Conservation (phyloP, 2,113 vertebrate species). For the Pseudolaguvia tuberculata region DNA sequence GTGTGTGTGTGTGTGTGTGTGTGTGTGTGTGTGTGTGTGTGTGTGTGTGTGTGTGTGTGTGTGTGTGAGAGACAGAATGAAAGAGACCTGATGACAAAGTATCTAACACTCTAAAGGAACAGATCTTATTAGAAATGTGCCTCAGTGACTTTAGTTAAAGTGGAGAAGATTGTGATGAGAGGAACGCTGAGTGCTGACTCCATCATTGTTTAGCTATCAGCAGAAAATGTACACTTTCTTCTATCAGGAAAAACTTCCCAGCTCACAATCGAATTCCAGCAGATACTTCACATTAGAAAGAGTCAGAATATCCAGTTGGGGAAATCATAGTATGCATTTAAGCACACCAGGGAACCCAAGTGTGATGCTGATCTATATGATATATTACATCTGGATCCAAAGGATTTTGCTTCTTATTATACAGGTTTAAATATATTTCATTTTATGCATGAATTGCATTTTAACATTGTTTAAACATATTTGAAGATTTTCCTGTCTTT, state of each 20-base stretch:
- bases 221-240: not conserved
- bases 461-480: not conserved
- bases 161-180: not conserved
- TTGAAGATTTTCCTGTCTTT: not conserved
- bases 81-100: not conserved
- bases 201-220: slow-evolving; percentile 2
- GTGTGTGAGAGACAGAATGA: no score
- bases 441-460: not conserved
- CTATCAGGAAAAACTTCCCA: not conserved
- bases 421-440: not conserved
- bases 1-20: no score
- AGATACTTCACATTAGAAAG: not conserved
- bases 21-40: no score
- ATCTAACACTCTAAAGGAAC: not conserved
- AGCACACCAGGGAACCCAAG: not conserved
- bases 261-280: not conserved
- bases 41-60: no score
- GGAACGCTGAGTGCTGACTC: not conserved
- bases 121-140: not conserved
- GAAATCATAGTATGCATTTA: not conserved
- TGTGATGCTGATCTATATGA: not conserved
- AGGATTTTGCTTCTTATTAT: not conserved
- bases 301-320: not conserved
- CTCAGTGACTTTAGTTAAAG: not conserved
- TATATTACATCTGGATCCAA: not conserved